Base-by-base conservation (phyloP, 2,113 vertebrate species). In the Strix uralensis region DNA sequence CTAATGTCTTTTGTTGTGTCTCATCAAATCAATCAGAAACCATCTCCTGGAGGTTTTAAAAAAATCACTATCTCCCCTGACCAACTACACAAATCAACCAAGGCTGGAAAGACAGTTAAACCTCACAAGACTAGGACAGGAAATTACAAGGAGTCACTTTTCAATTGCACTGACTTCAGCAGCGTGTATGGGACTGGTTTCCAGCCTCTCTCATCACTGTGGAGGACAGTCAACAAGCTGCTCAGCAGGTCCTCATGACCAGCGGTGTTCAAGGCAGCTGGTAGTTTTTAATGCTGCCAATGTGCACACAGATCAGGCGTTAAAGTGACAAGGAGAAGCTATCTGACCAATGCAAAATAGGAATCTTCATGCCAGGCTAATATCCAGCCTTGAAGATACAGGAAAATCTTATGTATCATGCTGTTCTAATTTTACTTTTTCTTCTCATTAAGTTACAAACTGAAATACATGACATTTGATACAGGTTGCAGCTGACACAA, bases 261-360 rank as follows among this genome's bases (percentile, higher is more conserved):
- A 51, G 11, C 5, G 3, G 14, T 8, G 6, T 46, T 73, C 44
- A 62, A 66, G 55, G n/a, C 55, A 89, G 46, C 20, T 23, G 22
- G 52, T 5, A 36, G 29, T 13, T 80, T 52, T 69, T 40, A 86
- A 80, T 26, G 13, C 29, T 67, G 47, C 29, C 84, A 46, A n/a
- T 1, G 1, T 12, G 38, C 38, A 81, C 23, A 23, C 13, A 54
- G 23, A 54, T 21, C 0, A 0, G 21, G 40, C 1, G 0, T 77
- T 65, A 7, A 3, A 46, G 27, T 10, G n/a, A 83, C 36, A 46
- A 15, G 9, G 57, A 74, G 21, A 86, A 81, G 30, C 32, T 36
- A 78, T 15, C 8, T 58, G 36, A 81, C 30, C 51, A 73, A 29
- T 30, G 22, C 9, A 70, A 86, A 86, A 69, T 0, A 57, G 18